A percentile compares a stretch with the other conserved stretches of the same genome.
These are phyloP conservation scores for Belgica antarctica DNA, from an alignment of 2,888 invertebrate genomes.

Conservation along the genomic window DNA sequence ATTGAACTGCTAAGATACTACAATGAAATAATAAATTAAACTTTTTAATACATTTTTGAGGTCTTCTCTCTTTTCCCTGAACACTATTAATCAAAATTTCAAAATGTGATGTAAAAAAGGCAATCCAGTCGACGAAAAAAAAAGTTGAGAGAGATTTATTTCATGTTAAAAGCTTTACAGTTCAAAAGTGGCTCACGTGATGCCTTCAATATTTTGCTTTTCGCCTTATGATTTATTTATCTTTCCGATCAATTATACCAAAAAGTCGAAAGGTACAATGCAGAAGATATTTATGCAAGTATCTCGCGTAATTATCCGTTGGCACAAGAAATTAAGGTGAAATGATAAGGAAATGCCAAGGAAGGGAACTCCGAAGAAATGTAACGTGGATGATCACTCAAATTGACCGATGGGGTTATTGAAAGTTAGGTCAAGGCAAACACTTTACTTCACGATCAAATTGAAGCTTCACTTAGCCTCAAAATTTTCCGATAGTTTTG, in stretches of 20 bases:
- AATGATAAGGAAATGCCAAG: constrained; percentile 42
- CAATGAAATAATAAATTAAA: constrained; percentile 28
- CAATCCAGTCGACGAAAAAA: constrained; percentile 8
- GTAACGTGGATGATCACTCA: not conserved
- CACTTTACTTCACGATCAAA: too few species aligned
- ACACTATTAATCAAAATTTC: constrained; percentile 40
- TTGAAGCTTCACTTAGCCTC: too few species aligned
- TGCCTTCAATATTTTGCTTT: constrained; percentile 14
- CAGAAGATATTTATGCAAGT: not conserved
- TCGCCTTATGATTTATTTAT: constrained; percentile 42
- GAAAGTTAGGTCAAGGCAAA: not conserved
- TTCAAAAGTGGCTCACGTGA: constrained; percentile 30
- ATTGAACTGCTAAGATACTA: not conserved
- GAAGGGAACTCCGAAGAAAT: not conserved
- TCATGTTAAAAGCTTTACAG: constrained; percentile 29
- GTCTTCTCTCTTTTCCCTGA: not conserved
- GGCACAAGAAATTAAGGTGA: constrained; percentile 27
- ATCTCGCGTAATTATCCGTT: constrained; percentile 38
- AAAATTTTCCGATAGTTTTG: too few species aligned
- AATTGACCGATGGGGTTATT: not conserved
- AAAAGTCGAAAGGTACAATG: not conserved
- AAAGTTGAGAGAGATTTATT: constrained; percentile 34
- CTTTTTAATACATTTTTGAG: not conserved
- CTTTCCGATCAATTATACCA: constrained; percentile 41
- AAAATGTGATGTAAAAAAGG: constrained; percentile 32